Evolutionary conservation across 2,113 vertebrate genomes (phyloP).

Genomic region (Pyxicephalus adspersus): DNA sequence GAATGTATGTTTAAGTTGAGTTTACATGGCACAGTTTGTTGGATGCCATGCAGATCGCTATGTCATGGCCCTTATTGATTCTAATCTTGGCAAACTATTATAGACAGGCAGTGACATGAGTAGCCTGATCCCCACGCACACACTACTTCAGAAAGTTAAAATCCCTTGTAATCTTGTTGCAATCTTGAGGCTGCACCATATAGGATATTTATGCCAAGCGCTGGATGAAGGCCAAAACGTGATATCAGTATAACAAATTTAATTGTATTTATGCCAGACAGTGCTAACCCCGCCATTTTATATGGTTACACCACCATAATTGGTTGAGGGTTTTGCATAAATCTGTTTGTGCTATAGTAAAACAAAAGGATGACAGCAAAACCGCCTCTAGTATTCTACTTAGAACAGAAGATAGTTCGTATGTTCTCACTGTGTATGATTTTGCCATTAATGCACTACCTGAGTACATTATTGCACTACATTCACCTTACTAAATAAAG

Average conservation of each 20-base stretch:
- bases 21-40: not conserved
- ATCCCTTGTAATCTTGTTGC: constrained; percentile 5
- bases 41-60: not conserved
- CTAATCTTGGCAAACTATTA: constrained; percentile 6
- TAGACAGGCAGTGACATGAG: constrained; percentile 16
- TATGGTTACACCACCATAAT: too few relatives aligned
- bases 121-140: not conserved
- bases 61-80: not conserved
- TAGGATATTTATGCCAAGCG: not conserved
- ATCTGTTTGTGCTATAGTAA: too few relatives aligned
- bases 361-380: too few relatives aligned
- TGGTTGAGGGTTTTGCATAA: too few relatives aligned
- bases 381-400: too few relatives aligned
- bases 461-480: too few relatives aligned
- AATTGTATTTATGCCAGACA: not conserved
- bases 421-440: too few relatives aligned
- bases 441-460: too few relatives aligned
- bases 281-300: too few relatives aligned
- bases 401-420: too few relatives aligned
- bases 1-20: not conserved
- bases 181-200: not conserved
- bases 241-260: not conserved
- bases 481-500: too few relatives aligned
- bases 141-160: constrained; percentile 3
- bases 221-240: not conserved